phyloP scores from a whole-genome alignment of 2,113 vertebrate genomes.

The Eira barbara region DNA sequence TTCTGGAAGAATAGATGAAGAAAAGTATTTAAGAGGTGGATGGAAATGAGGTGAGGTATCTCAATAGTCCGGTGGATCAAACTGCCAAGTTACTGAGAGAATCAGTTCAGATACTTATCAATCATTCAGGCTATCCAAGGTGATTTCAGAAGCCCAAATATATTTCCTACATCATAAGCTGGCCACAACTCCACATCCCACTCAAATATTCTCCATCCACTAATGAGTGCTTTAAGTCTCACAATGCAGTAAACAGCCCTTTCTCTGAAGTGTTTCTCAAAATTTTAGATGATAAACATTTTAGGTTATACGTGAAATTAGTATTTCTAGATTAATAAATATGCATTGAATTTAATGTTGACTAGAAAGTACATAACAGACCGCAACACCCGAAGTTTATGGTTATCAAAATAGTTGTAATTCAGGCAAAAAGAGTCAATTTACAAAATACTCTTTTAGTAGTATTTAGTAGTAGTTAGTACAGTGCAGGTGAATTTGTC shows the following conservation, averaged over 20 bases:
- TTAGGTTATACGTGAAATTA: not conserved
- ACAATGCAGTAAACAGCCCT: not conserved
- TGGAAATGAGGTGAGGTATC: not conserved
- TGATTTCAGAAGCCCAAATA: not conserved
- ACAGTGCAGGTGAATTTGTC: not conserved
- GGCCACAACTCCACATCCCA: not conserved
- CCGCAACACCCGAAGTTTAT: not conserved
- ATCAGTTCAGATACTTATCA: not conserved
- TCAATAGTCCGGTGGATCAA: not conserved
- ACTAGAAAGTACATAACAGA: not conserved
- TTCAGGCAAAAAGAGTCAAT: not conserved
- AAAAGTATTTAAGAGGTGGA: not conserved
- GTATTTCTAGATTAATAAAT: not conserved
- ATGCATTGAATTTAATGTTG: too few species aligned
- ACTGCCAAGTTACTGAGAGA: not conserved
- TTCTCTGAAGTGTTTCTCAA: not conserved
- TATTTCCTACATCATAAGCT: not conserved
- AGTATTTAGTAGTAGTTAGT: not conserved
- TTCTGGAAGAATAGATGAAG: not conserved
- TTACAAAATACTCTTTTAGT: not conserved
- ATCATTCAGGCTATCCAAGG: not conserved
- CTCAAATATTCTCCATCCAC: not conserved
- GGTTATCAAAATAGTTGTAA: not conserved
- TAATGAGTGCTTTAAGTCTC: not conserved
- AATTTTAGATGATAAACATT: not conserved